Percentiles rank a stretch among this genome's conserved stretches.
Evolutionary conservation across 1,140 invertebrate species (phyloP).

Genomic region (Riptortus pedestris): DNA sequence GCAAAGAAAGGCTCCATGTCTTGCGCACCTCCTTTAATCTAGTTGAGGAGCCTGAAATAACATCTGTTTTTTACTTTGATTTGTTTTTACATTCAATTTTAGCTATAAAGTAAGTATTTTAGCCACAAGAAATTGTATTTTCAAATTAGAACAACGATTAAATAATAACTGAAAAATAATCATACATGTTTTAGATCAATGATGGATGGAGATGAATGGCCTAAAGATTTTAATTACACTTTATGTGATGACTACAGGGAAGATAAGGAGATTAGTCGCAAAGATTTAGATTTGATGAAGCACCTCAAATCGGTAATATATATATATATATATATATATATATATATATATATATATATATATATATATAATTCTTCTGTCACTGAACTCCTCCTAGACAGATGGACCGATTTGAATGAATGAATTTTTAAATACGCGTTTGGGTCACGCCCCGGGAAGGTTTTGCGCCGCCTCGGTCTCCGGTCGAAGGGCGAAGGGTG

Average conservation of each 20-base stretch:
- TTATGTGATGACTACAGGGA: conserved; percentile 65
- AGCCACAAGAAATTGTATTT: neutral
- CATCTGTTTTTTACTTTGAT: conserved; percentile 79
- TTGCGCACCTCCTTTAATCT: conserved; percentile 57
- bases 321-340: no score
- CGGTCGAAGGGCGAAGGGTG: no score
- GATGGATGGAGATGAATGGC: conserved; percentile 54
- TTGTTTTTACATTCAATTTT: conserved; percentile 57
- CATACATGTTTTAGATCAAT: conserved; percentile 33
- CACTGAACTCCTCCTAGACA: no score
- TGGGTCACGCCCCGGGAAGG: no score
- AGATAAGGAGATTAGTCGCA: conserved; percentile 53
- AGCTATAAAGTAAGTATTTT: conserved; percentile 53
- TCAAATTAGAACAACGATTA: neutral
- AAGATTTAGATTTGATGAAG: conserved; percentile 37
- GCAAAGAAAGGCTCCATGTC: conserved; percentile 49
- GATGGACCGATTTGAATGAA: no score
- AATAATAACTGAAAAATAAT: neutral
- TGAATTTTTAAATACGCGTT: no score
- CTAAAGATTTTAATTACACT: conserved; percentile 55
- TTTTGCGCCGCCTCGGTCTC: no score
- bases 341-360: no score
- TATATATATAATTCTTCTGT: no score
- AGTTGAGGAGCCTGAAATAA: conserved; percentile 55
- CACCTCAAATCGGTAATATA: conserved; percentile 37